Evolutionary conservation across 1,140 invertebrate genomes (phyloP), one percentile per base, ranked within the genome.

Genomic region (Calliopsis andreniformis): DNA sequence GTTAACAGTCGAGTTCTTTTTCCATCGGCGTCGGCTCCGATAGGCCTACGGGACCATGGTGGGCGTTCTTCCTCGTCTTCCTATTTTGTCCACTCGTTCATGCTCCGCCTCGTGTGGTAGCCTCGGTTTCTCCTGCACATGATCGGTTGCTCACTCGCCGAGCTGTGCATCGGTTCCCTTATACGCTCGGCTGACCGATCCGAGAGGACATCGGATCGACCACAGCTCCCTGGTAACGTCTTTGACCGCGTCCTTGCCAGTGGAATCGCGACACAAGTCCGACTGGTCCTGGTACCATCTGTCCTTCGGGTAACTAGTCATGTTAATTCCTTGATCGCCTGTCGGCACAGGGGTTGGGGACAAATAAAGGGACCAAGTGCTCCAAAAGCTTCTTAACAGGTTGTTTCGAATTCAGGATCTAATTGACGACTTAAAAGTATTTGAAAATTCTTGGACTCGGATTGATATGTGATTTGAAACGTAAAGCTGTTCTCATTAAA

Each of bases 1-100:
- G 91, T 91, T 92, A 90, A 91, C 89, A 89, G 90, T 78, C 85
- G 80, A 87, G 88, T 89, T 89, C 82, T 90, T 91, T 91, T 90
- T 82, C 84, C 89, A 89, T 90, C 88, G 87, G 81, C 87, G 87
- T 85, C 86, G 86, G 85, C 85, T 83, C 86, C 88, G 90, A 91
- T 91, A 90, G 91, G 90, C 90, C 87, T 89, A 83, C 84, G 79
- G 85, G 83, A 80, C 86, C 86, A 84, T 84, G 86, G 89, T 91
- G 89, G 91, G 91, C 91, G 90, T 92, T 88, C 87, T 90, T 90
- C 84, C 83, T 88, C 87, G 84, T 88, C 85, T 90, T 90, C 87
- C 90, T 91, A 89, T 90, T 91, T 89, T 90, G 88, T 89, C 87
- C 87, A 87, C 83, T 87, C 84, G 79, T 67, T 66, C 83, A 87